Evolutionary conservation across 2,888 invertebrate genomes (phyloP).

Genomic region (Ptilodon capucinus): DNA sequence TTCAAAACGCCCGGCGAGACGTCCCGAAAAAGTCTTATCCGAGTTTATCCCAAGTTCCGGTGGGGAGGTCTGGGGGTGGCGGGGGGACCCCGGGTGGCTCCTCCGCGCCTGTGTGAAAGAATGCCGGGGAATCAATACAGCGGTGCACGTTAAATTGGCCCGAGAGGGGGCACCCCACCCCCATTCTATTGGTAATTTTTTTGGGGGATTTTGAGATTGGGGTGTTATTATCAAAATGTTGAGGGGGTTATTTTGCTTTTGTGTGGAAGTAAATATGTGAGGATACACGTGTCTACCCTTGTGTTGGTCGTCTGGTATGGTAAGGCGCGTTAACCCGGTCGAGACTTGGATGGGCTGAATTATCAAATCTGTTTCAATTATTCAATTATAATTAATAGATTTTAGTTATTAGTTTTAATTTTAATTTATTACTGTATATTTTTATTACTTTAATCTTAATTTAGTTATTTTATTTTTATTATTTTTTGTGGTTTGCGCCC

Average conservation of each 20-base stretch:
- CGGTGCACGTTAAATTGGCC: conserved; percentile 77
- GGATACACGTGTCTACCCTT: neutral
- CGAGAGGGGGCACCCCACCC: conserved; percentile 41
- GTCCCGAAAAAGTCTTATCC: conserved; percentile 69
- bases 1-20: conserved; percentile 22
- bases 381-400: no score
- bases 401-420: no score
- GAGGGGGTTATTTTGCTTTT: neutral
- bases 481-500: no score
- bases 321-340: no score
- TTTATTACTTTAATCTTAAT: no score
- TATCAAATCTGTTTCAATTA: no score
- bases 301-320: conserved; percentile 28
- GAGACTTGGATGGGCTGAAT: no score
- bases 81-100: conserved; percentile 33
- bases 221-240: conserved; percentile 22
- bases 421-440: no score
- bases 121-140: conserved; percentile 80
- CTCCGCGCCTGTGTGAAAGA: conserved; percentile 80
- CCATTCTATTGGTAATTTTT: conserved; percentile 54
- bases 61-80: conserved; percentile 32
- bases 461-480: no score
- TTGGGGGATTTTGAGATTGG: conserved; percentile 46
- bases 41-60: conserved; percentile 61
- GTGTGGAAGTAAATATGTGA: neutral